These are phyloP conservation scores for Chymomyza caudatula DNA, from an alignment of 2,888 invertebrate genomes.

Conservation along the genomic window DNA sequence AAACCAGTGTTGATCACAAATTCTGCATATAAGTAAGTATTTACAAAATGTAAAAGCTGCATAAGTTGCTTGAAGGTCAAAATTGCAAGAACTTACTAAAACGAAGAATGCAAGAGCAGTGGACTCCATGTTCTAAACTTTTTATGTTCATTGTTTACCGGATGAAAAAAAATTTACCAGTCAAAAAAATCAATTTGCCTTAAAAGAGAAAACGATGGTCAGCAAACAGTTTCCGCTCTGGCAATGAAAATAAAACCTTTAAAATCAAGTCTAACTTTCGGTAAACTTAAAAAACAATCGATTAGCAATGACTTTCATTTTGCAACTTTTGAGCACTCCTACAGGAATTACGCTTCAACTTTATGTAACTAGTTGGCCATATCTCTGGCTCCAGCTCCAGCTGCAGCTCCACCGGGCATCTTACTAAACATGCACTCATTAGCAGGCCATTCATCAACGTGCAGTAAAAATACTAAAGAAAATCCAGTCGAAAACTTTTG, in stretches of 20 bases:
- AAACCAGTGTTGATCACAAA: too few relatives aligned
- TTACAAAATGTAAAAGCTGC: too few relatives aligned
- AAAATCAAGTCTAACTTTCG: neutral
- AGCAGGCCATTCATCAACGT: slow-evolving; percentile 41
- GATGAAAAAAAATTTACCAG: too few relatives aligned
- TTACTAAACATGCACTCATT: slow-evolving; percentile 22
- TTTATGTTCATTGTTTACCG: too few relatives aligned
- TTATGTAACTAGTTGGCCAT: neutral
- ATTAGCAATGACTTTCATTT: neutral
- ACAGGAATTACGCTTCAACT: neutral
- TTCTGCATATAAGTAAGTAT: too few relatives aligned
- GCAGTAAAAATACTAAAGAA: slow-evolving; percentile 22
- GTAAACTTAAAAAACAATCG: neutral
- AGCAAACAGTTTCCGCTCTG: too few relatives aligned
- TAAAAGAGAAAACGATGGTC: too few relatives aligned
- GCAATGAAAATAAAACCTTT: neutral
- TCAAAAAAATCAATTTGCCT: too few relatives aligned
- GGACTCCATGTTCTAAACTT: too few relatives aligned
- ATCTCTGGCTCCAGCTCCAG: neutral
- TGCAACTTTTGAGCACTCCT: neutral
- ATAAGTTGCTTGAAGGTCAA: too few relatives aligned
- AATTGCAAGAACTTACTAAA: too few relatives aligned
- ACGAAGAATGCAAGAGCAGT: too few relatives aligned
- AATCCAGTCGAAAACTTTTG: slow-evolving; percentile 30
- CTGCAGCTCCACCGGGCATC: neutral